A percentile compares a stretch with the other conserved stretches of the same genome.
These are phyloP conservation scores for Microplitis manilae DNA, from an alignment of 2,888 invertebrate species.

Conservation along the genomic window DNA sequence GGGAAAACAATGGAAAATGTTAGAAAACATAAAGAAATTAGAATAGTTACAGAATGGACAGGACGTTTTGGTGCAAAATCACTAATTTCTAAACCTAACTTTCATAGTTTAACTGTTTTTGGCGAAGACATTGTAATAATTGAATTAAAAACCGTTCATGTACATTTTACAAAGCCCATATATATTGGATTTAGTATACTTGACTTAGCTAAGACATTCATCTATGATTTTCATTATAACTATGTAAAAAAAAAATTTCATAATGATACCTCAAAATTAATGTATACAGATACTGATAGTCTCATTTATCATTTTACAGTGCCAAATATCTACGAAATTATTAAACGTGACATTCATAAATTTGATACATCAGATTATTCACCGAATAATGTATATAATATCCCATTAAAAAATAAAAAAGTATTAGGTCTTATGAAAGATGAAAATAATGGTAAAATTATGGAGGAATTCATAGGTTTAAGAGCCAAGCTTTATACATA, in stretches of 20 bases:
- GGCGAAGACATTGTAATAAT: no score
- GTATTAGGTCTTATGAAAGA: constrained; percentile 40
- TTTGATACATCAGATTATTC: constrained; percentile 53
- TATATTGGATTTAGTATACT: no score
- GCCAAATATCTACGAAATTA: constrained; percentile 31
- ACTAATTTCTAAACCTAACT: constrained; percentile 54
- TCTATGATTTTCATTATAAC: constrained; percentile 50
- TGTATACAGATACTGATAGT: constrained; percentile 43
- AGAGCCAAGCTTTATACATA: no score
- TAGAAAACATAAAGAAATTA: no score
- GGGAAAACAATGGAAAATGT: constrained; percentile 46
- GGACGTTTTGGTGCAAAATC: no score
- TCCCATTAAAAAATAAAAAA: constrained; percentile 43
- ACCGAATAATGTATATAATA: not conserved
- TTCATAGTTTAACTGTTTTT: no score
- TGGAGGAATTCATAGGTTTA: no score
- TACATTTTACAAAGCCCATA: no score
- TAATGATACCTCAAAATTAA: constrained; percentile 34
- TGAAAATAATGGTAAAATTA: not conserved
- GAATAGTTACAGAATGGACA: no score
- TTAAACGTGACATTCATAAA: constrained; percentile 48
- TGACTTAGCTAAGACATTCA: no score
- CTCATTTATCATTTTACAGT: constrained; percentile 29
- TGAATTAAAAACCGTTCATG: no score
- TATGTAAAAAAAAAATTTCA: constrained; percentile 36